Conservation (phyloP, 2,888 invertebrate genomes). For the Fissipunctia ypsillon region DNA sequence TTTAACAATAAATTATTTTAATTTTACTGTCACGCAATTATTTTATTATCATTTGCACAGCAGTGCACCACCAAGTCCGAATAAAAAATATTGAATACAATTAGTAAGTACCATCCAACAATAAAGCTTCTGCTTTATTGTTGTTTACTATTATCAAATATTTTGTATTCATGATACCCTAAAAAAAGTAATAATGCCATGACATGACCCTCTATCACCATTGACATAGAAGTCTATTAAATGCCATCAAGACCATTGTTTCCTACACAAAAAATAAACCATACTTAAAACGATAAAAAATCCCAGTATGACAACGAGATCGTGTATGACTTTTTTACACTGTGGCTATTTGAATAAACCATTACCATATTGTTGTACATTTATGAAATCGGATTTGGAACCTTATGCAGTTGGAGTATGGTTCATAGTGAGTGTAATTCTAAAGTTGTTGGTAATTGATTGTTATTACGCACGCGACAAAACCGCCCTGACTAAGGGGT, state of each 20-base stretch:
- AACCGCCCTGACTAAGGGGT: slow-evolving; percentile 75
- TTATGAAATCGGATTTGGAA: background rate
- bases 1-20: too few species aligned
- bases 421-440: slow-evolving; percentile 16
- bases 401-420: slow-evolving; percentile 45
- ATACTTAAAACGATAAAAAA: slow-evolving; percentile 25
- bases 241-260: slow-evolving; percentile 49
- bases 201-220: slow-evolving; percentile 56
- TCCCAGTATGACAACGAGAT: slow-evolving; percentile 38
- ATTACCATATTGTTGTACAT: background rate
- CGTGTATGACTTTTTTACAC: slow-evolving; percentile 43
- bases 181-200: slow-evolving; percentile 52
- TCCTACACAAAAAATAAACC: slow-evolving; percentile 27
- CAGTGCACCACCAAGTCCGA: background rate
- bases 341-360: slow-evolving; percentile 45
- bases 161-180: slow-evolving; percentile 52
- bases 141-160: slow-evolving; percentile 50
- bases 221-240: slow-evolving; percentile 61
- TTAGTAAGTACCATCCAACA: slow-evolving; percentile 11
- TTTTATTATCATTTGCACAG: too few species aligned
- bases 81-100: slow-evolving; percentile 26
- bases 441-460: slow-evolving; percentile 65
- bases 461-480: slow-evolving; percentile 82
- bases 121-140: too few species aligned
- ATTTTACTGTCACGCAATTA: background rate